Evolutionary conservation across 1,140 invertebrate genomes (phyloP).

Genomic region (Onthophagus taurus): DNA sequence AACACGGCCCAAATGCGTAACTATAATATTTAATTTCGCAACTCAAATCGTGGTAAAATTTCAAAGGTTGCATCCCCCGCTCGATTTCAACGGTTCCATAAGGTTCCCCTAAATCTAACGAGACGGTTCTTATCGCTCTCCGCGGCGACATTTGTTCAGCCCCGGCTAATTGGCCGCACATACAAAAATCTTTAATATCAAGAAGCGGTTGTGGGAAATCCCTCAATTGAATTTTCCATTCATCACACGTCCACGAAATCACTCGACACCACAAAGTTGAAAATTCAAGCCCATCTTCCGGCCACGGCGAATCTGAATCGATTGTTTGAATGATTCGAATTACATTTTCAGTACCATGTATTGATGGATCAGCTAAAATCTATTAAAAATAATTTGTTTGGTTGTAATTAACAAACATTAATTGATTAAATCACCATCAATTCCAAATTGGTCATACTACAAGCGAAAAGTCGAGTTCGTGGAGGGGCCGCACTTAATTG

Average conservation of each 20-base stretch:
- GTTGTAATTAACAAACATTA: background rate
- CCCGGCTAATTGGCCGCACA: slow-evolving; percentile 84
- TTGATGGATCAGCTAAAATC: slow-evolving; percentile 74
- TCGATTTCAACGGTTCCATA: slow-evolving; percentile 65
- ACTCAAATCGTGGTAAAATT: slow-evolving; percentile 98
- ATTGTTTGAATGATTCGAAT: slow-evolving; percentile 65
- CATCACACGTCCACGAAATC: slow-evolving; percentile 67
- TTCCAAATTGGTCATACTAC: slow-evolving; percentile 68
- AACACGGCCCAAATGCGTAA: slow-evolving; percentile 95
- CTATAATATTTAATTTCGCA: slow-evolving; percentile 81
- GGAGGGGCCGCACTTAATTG: slow-evolving; percentile 67
- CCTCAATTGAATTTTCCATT: slow-evolving; percentile 82
- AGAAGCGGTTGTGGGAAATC: slow-evolving; percentile 93
- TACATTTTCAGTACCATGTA: slow-evolving; percentile 75
- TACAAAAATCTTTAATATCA: slow-evolving; percentile 67
- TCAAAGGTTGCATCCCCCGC: slow-evolving; percentile 86
- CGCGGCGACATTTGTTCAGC: slow-evolving; percentile 78
- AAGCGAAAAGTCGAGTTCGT: slow-evolving; percentile 69
- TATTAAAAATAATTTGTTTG: slow-evolving; percentile 5
- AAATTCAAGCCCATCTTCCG: slow-evolving; percentile 84
- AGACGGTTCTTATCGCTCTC: slow-evolving; percentile 62
- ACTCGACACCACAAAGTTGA: slow-evolving; percentile 86
- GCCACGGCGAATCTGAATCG: slow-evolving; percentile 81
- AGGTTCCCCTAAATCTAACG: slow-evolving; percentile 62
- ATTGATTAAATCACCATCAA: slow-evolving; percentile 27